Percentiles rank a stretch among this genome's conserved stretches.
Evolutionary conservation across 2,888 invertebrate species (phyloP).

Genomic region (Melanchra persicariae): DNA sequence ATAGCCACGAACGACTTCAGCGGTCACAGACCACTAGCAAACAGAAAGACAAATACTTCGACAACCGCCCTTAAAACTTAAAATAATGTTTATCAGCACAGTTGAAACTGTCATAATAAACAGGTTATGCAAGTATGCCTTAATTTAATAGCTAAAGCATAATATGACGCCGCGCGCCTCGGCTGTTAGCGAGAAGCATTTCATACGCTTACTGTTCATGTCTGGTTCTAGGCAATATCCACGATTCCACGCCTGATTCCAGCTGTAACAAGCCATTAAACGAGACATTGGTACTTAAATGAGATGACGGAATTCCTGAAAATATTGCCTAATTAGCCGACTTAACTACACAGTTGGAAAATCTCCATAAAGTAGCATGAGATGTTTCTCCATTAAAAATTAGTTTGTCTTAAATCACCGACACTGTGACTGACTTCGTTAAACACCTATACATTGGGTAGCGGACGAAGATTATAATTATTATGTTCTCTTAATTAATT

Average conservation of each 20-base stretch:
- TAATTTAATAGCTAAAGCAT: not conserved
- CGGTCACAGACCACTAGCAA: slow-evolving; percentile 14
- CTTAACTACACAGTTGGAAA: not conserved
- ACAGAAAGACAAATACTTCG: slow-evolving; percentile 30
- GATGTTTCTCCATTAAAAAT: not conserved
- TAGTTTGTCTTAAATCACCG: not conserved
- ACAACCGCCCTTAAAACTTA: too few relatives aligned
- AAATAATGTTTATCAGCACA: not conserved
- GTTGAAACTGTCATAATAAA: too few relatives aligned
- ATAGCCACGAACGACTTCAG: not conserved
- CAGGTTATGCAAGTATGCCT: not conserved
- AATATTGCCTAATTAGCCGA: not conserved
- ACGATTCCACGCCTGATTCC: not conserved
- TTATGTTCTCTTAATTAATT: slow-evolving; percentile 24
- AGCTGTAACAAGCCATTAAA: not conserved
- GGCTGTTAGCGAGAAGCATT: not conserved
- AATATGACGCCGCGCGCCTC: too few relatives aligned
- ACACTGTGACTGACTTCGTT: slow-evolving; percentile 7
- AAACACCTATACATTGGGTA: not conserved
- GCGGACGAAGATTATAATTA: slow-evolving; percentile 4
- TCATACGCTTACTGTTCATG: not conserved
- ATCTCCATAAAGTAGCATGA: too few relatives aligned
- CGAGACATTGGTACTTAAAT: not conserved
- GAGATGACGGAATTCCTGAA: not conserved
- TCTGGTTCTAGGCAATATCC: not conserved